Evolutionary conservation across 1,140 invertebrate genomes (phyloP), one percentile per base, ranked within the genome.

Genomic region (Octopus bimaculoides): DNA sequence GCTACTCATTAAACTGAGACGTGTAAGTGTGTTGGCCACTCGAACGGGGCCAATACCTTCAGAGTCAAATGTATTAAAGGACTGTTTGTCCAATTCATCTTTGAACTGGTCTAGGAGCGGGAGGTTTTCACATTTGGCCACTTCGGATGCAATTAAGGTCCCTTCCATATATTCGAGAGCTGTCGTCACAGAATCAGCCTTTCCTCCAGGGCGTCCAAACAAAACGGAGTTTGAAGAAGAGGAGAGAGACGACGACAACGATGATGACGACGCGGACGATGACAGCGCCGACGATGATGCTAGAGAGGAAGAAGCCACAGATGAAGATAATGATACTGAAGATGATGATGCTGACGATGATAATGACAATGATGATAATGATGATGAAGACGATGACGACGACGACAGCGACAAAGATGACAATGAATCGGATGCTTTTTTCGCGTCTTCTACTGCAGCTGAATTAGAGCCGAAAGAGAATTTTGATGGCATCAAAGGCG

Each of bases 41-140:
- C 66, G 26, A 69, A 69, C 66, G 26, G 66, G 66, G 26, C 66
- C 66, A 6, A 20, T n/a, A 6, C 66, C 66, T 17, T 69, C 66
- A 17, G 66, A 69, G 26, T 12, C 26, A 14, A 69, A 69, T 6
- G 66, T 69, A 17, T 69, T 69, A 14, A 69, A 69, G 5, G 66
- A 69, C 26, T 69, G 66, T 14, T 20, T 69, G 66, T 69, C 66
- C 14, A 69, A 20, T 69, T 69, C 66, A 6, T 17, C 66, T 14
- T 69, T 69, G 14, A 69, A 69, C 14, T 69, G 66, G 14, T 17
- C 66, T 20, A 69, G 26, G 17, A 69, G 14, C 17, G 66, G 66
- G 14, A 69, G 66, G 66, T 69, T 69, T 69, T 69, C 66, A 14
- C 66, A 69, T 20, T 69, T 69, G 14, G 66, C 66, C 66, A 69